phyloP scores from a whole-genome alignment of 2,888 invertebrate genomes.

The Trilocha varians region DNA sequence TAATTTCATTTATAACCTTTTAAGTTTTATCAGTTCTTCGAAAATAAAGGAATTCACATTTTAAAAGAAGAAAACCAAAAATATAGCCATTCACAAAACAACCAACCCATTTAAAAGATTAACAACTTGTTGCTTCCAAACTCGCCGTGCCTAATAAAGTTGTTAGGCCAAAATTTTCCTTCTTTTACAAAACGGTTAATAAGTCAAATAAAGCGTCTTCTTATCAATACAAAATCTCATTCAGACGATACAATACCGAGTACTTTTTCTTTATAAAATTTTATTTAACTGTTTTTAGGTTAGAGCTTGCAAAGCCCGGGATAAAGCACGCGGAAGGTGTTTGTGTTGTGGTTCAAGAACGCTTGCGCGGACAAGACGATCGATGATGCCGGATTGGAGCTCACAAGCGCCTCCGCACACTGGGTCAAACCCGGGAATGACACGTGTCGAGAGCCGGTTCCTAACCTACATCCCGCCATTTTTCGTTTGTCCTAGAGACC shows the following conservation, averaged over 20 bases:
- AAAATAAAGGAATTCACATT: too few species aligned
- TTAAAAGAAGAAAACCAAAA: not conserved
- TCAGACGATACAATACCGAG: too few species aligned
- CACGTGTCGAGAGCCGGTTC: constrained; percentile 3
- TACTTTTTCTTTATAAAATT: not conserved
- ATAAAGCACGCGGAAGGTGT: not conserved
- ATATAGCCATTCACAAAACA: not conserved
- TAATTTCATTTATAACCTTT: too few species aligned
- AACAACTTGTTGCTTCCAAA: not conserved
- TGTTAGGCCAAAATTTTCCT: too few species aligned
- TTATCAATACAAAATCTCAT: too few species aligned
- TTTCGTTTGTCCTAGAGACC: too few species aligned
- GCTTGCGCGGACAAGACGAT: constrained; percentile 9
- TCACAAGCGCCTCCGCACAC: constrained; percentile 3
- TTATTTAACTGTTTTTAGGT: not conserved
- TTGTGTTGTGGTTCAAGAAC: constrained; percentile 1
- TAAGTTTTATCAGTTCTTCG: too few species aligned
- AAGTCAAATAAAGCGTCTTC: too few species aligned
- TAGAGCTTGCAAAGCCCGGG: not conserved
- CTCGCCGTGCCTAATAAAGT: too few species aligned
- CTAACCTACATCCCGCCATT: not conserved
- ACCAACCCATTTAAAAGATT: not conserved
- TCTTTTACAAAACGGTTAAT: too few species aligned
- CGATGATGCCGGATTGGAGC: constrained; percentile 11
- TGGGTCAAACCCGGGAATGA: constrained; percentile 2